A percentile compares a stretch with the other conserved stretches of the same genome.
These are phyloP conservation scores for Chalcis sispes DNA, from an alignment of 2,888 invertebrate species.

Conservation along the genomic window DNA sequence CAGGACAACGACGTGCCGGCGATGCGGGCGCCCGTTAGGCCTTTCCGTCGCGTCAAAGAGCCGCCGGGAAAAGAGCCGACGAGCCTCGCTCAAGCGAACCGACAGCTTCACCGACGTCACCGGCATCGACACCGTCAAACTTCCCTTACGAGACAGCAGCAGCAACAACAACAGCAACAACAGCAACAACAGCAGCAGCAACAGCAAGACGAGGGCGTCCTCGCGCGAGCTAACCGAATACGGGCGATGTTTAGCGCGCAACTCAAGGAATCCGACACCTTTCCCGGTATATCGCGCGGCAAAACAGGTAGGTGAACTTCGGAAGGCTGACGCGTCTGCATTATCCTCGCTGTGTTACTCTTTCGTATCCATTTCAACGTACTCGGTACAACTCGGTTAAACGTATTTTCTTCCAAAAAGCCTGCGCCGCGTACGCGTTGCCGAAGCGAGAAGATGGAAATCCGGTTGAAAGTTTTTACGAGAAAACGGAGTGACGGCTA, in stretches of 20 bases:
- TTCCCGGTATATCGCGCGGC: slow-evolving; percentile 74
- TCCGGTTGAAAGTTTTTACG: too few species aligned
- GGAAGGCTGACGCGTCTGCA: too few species aligned
- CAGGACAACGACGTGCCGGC: slow-evolving; percentile 55
- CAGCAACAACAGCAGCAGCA: slow-evolving; percentile 53
- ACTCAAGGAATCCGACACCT: slow-evolving; percentile 68
- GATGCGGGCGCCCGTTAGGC: slow-evolving; percentile 62
- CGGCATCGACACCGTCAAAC: slow-evolving; percentile 17
- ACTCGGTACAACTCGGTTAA: too few species aligned
- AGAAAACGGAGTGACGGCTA: too few species aligned
- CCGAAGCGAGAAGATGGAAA: too few species aligned
- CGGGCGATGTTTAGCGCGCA: slow-evolving; percentile 73
- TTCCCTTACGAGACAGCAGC: background rate
- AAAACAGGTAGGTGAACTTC: slow-evolving; percentile 69
- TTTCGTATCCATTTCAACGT: background rate
- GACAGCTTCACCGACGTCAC: slow-evolving; percentile 34
- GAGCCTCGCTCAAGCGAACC: slow-evolving; percentile 43
- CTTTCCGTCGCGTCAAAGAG: slow-evolving; percentile 64
- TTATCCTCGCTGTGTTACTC: too few species aligned
- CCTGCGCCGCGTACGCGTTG: too few species aligned
- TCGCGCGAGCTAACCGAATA: slow-evolving; percentile 73
- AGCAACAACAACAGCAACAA: slow-evolving; percentile 52
- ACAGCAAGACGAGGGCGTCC: slow-evolving; percentile 71
- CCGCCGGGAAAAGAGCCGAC: slow-evolving; percentile 58
- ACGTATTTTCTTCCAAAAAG: too few species aligned